Evolutionary conservation across 1,140 invertebrate genomes (phyloP), one percentile per base, ranked within the genome.

Genomic region (Sinella curviseta): DNA sequence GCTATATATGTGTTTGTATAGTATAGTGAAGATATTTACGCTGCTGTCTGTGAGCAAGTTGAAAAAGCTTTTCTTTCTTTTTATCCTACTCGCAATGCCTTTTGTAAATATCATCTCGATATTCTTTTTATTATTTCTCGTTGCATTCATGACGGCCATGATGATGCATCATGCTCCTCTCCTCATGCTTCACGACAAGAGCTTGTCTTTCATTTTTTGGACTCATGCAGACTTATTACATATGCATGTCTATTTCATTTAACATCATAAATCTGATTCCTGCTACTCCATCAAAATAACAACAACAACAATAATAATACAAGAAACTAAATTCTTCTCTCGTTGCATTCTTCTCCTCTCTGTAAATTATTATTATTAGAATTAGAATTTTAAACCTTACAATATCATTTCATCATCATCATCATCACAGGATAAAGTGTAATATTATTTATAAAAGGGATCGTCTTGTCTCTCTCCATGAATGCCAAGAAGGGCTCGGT

Each of bases 201-300:
- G 65, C 65, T 70, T 33, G 65, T 30, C 26, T 30, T 70, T 70
- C 26, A 17, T 33, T 70, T 31, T 70, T 30, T 70, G 65, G 65
- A 33, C 65, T 70, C 65, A 70, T 70, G 65, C 30, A 33, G 65
- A 70, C 65, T 70, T 70, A 70, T 70, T 70, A 65, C 57, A 26
- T 65, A 70, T 70, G 65, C 65, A 70, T 70, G 65, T 70, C 65
- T 70, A 70, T 70, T 31, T 33, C 65, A 70, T 33, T 70, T 70
- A 70, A 30, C 65, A 70, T 70, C 65, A 70, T 70, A 70, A 70
- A 70, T 70, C 31, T 70, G 65, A 70, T 70, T 48, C 39, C 17
- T n/a, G n/a, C n/a, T n/a, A n/a, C n/a, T n/a, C n/a, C n/a, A n/a
- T n/a, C n/a, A n/a, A n/a, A n/a, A n/a, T n/a, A n/a, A n/a, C n/a